A percentile compares a stretch with the other conserved stretches of the same genome.
phyloP scores from a whole-genome alignment of 2,113 vertebrate species.

The Chloebia gouldiae region DNA sequence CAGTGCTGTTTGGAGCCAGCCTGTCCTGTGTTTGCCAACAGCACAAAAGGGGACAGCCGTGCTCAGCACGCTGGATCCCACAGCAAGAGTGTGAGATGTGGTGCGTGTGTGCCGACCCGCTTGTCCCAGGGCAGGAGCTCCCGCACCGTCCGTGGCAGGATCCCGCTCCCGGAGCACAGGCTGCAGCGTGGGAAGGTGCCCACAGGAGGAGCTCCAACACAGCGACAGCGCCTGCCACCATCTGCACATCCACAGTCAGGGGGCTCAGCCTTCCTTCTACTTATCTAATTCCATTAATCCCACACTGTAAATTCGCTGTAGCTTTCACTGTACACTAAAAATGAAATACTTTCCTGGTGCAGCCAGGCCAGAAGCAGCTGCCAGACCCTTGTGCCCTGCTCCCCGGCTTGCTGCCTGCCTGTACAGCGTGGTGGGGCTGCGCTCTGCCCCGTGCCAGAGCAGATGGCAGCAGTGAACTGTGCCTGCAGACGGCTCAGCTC shows the following conservation, averaged over 20 bases:
- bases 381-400: not conserved
- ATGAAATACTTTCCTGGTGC: not conserved
- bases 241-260: not conserved
- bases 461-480: not conserved
- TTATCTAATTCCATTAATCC: constrained; percentile 52
- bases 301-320: constrained; percentile 26
- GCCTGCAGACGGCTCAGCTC: not conserved
- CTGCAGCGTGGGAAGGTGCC: constrained; percentile 17
- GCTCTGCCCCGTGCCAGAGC: not conserved
- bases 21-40: not conserved
- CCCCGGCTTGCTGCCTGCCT: not conserved
- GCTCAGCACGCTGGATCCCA: not conserved
- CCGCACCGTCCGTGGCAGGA: not conserved
- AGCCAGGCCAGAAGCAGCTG: not conserved
- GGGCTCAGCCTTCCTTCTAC: not conserved
- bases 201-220: constrained; percentile 66
- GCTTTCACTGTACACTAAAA: constrained; percentile 21
- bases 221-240: not conserved
- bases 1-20: not conserved
- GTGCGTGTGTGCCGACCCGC: accelerated
- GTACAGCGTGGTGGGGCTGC: accelerated
- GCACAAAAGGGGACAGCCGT: not conserved
- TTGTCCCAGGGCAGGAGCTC: no score
- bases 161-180: not conserved
- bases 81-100: accelerated